Base-by-base conservation (phyloP, 2,888 invertebrate genomes). In the Melolontha melolontha region DNA sequence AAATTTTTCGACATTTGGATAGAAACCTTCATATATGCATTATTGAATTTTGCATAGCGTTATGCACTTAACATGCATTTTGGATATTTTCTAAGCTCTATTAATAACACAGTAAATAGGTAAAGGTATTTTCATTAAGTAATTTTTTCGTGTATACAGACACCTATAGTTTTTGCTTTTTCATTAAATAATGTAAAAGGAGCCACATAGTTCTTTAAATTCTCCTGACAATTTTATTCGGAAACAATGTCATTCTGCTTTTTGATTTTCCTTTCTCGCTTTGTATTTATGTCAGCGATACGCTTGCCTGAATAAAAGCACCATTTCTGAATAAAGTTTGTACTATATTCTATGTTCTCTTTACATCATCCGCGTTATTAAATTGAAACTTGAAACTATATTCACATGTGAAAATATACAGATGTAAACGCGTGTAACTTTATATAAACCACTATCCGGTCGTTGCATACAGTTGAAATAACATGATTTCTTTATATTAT, bases 321-420 rank as follows among this genome's bases (percentile, higher is more conserved):
- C 12, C 12, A 34, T 34, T 34, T 14, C 14, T 14, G 12, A 44
- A 14, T 14, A 44, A 44, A 6, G 44, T 44, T 44, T 22, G 27
- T 11, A 10, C 22, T 17, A 8, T 8, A 12, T 52, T 29, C 14
- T 52, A 29, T 34, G 52, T 52, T 34, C 34, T 34, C 14, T 8
- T 52, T 34, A n/a, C 52, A 52, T 52, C 52, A 52, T 52, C 1
- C 39, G 34, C 8, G 22, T 51, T 51, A 51, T 51, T 52, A 52
- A 52, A 52, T 52, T 52, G 34, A 52, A 29, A 10, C 52, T 52
- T 52, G 12, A 16, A 34, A 34, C 12, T 34, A 6, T 10, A 5
- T 34, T 8, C 34, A 34, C 6, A 34, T 34, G 34, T 34, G 10
- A 8, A 10, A 10, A 34, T 10, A 5, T 1, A 10, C 34, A 34